Evolutionary conservation across 2,797 vertebrate species (phyloP).

Genomic region (Cetoscarus ocellatus): DNA sequence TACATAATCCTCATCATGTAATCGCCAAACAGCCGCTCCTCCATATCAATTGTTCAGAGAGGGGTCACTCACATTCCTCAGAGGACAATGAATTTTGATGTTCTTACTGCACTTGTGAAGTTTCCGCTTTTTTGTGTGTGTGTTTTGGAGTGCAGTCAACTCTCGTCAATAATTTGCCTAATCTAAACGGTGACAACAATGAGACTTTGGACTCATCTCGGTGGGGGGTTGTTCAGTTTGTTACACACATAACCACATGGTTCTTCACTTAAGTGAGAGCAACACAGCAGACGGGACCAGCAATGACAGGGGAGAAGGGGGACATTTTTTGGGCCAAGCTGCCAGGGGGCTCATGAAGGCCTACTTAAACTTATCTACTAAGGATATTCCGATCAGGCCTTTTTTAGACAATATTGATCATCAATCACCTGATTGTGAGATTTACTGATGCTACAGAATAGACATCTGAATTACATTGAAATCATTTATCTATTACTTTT

Average conservation of each 20-base stretch:
- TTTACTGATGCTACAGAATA: too few relatives aligned
- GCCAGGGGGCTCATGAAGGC: too few relatives aligned
- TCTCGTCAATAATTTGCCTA: slow-evolving; percentile 80
- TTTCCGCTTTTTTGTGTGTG: slow-evolving; percentile 20
- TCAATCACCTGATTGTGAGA: too few relatives aligned
- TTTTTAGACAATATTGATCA: too few relatives aligned
- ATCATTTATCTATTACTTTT: too few relatives aligned
- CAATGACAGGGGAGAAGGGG: too few relatives aligned
- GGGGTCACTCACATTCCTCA: slow-evolving; percentile 48
- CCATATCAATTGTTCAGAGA: slow-evolving; percentile 31
- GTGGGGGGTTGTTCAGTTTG: slow-evolving; percentile 61
- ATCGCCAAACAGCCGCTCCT: slow-evolving; percentile 44
- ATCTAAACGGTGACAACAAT: slow-evolving; percentile 49
- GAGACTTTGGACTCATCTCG: slow-evolving; percentile 77
- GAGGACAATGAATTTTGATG: slow-evolving; percentile 27
- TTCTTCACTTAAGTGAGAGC: not conserved
- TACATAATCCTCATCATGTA: slow-evolving; percentile 48
- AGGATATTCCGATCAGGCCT: too few relatives aligned
- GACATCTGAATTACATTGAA: too few relatives aligned
- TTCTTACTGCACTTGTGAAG: slow-evolving; percentile 2
- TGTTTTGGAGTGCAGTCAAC: slow-evolving; percentile 21
- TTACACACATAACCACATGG: not conserved
- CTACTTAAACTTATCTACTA: too few relatives aligned
- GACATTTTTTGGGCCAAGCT: too few relatives aligned
- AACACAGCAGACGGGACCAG: too few relatives aligned